Evolutionary conservation across 2,888 invertebrate species (phyloP), one percentile per base, ranked within the genome.

Genomic region (Miltochrista miniata): DNA sequence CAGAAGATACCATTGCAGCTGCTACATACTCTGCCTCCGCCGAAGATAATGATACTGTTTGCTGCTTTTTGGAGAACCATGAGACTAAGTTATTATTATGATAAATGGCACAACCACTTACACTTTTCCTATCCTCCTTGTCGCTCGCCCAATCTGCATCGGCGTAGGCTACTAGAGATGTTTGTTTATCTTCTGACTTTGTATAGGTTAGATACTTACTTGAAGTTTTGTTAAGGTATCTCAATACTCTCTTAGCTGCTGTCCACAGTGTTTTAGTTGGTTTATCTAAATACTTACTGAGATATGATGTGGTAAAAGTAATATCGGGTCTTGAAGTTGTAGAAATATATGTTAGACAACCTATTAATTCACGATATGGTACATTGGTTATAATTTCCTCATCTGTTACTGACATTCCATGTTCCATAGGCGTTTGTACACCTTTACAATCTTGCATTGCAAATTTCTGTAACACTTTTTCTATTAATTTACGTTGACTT

Each of bases 71-170:
- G 2, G 42, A 42, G 12, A 14, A 31, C 48, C 48, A 48, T 11
- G 14, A 7, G 2, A 48, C 29, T 1, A 30, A 2, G 8, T 37
- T 31, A 1, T 18, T 30, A n/a, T n/a, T 15, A 10, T 15, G 10
- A 15, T 37, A 7, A 12, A 12, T 18, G 0, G 14, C 30, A 11
- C 8, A 30, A 31, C 48, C 48, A 42, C 15, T 18, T 4, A 31
- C 7, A n/a, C 38, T 38, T 13, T 31, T 45, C 2, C 45, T 14
- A 5, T 38, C 45, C 15, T 1, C 15, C 1, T n/a, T 14, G 2
- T 36, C 12, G 1, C 30, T 18, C 12, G 15, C 48, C 41, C 41
- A 48, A 12, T 48, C 48, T 15, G 48, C 48, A 37, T 48, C 48
- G 9, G 42, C 24, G 30, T 42, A 48, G 11, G 30, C 11, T 11